Conservation (phyloP, 2,797 vertebrate species). For the Xerus rutilus region DNA sequence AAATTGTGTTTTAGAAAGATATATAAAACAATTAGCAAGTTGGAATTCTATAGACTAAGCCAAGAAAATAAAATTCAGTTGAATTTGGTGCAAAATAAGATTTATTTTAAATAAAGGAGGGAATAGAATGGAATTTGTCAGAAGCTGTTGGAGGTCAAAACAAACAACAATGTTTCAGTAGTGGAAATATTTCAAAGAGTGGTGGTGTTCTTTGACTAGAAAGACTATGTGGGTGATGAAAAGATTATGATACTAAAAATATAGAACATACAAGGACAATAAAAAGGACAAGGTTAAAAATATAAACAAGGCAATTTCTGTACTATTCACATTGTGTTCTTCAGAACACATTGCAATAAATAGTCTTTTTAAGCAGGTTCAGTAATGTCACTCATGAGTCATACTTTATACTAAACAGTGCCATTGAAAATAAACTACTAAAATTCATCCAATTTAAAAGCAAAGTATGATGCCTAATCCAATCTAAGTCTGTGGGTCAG, state of each 20-base stretch:
- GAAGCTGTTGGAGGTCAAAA: constrained; percentile 60
- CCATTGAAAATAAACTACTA: constrained; percentile 38
- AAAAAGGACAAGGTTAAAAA: constrained; percentile 69
- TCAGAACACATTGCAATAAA: constrained; percentile 27
- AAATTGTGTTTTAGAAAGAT: constrained; percentile 70
- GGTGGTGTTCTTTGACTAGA: constrained; percentile 46
- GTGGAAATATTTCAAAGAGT: constrained; percentile 13
- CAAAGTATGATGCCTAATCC: background rate
- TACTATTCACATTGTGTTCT: constrained; percentile 42
- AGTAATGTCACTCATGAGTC: constrained; percentile 68
- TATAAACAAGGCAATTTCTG: constrained; percentile 34
- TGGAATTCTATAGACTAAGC: constrained; percentile 62
- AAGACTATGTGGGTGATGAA: constrained; percentile 32
- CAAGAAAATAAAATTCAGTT: constrained; percentile 69
- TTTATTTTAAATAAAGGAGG: constrained; percentile 63
- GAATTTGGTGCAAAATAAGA: constrained; percentile 67
- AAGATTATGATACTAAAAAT: constrained; percentile 56
- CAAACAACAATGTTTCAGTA: constrained; percentile 47
- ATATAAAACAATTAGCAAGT: constrained; percentile 78
- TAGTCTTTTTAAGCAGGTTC: constrained; percentile 43
- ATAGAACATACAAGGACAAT: background rate
- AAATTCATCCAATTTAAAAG: constrained; percentile 42
- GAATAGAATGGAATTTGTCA: constrained; percentile 55
- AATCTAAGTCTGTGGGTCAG: background rate
- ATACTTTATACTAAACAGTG: constrained; percentile 45